phyloP scores from a whole-genome alignment of 2,113 vertebrate species.

The Tetraodon nigroviridis region DNA sequence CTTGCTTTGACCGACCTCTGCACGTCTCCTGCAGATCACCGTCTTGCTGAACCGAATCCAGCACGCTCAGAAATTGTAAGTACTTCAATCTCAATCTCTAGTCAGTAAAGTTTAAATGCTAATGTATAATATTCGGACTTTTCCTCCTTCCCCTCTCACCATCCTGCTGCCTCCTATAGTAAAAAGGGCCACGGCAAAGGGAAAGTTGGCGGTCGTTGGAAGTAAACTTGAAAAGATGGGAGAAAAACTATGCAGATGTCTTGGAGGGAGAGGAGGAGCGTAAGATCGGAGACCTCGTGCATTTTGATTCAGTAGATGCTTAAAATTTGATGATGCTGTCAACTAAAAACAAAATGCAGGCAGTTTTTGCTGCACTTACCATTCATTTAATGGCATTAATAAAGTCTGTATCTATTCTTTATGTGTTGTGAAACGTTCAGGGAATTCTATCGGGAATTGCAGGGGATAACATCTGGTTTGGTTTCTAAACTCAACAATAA shows the following conservation, averaged over 20 bases:
- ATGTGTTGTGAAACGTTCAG: too few relatives aligned
- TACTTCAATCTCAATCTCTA: not conserved
- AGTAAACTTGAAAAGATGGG: slow-evolving; percentile 41
- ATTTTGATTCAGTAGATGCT: not conserved
- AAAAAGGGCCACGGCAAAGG: slow-evolving; percentile 77
- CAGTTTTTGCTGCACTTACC: too few relatives aligned
- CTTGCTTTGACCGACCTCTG: not conserved
- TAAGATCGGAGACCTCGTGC: not conserved
- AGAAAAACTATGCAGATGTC: not conserved
- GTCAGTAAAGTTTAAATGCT: too few relatives aligned
- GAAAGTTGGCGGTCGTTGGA: slow-evolving; percentile 78
- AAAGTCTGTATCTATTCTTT: too few relatives aligned
- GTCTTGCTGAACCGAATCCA: slow-evolving; percentile 78
- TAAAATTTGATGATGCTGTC: too few relatives aligned
- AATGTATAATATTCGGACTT: too few relatives aligned
- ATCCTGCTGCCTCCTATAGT: slow-evolving; percentile 40
- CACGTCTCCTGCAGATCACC: slow-evolving; percentile 60
- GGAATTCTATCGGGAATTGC: too few relatives aligned
- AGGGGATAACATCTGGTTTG: too few relatives aligned
- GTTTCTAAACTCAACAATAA: too few relatives aligned
- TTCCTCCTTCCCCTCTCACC: too few relatives aligned
- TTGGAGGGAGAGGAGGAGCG: not conserved
- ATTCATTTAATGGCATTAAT: too few relatives aligned
- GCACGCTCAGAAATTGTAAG: slow-evolving; percentile 80
- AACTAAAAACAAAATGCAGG: too few relatives aligned